Evolutionary conservation across 2,797 vertebrate genomes (phyloP).

Genomic region (Pangasius mekongensis): DNA sequence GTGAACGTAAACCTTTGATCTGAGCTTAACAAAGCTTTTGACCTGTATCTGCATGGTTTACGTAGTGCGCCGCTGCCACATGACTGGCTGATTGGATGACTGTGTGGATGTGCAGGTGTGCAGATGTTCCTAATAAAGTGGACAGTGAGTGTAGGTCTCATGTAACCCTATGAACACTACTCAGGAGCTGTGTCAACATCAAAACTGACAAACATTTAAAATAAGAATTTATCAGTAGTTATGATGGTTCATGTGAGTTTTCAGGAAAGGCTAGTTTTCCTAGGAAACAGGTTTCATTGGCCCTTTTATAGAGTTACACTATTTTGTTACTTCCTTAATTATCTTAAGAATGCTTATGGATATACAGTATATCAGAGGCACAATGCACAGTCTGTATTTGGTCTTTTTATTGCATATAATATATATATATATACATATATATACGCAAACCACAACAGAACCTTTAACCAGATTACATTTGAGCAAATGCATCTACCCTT

Average conservation of each 20-base stretch:
- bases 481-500: slow-evolving; percentile 14
- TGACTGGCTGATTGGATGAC: neutral
- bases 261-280: neutral
- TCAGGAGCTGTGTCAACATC: neutral
- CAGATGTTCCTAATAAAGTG: neutral
- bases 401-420: neutral
- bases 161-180: neutral
- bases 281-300: neutral
- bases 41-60: neutral
- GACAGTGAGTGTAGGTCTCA: neutral
- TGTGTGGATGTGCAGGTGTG: neutral
- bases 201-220: neutral
- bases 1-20: neutral
- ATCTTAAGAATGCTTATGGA: neutral
- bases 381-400: neutral
- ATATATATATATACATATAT: neutral
- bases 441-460: slow-evolving; percentile 45
- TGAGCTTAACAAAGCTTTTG: neutral
- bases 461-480: slow-evolving; percentile 13
- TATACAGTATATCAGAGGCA: neutral
- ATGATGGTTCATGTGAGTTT: neutral
- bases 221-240: neutral
- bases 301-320: neutral
- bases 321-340: neutral
- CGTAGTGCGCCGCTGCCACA: neutral